Base-by-base conservation (phyloP, 92 coral and sea anemone species). In the Porites divaricata region DNA sequence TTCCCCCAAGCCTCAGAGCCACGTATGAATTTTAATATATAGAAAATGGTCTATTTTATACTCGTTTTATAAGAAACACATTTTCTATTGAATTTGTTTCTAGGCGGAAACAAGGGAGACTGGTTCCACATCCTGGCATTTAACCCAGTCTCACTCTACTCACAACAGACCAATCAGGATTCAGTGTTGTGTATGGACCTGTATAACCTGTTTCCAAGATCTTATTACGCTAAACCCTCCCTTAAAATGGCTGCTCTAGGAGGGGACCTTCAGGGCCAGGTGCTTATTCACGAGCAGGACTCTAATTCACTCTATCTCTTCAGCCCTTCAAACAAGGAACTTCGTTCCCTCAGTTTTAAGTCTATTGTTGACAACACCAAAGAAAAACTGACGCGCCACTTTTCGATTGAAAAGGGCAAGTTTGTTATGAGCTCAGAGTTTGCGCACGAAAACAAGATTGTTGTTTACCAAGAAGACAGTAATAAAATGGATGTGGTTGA, bases 81-180 rank as follows among this genome's bases (percentile, higher is more conserved):
- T 35, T 35, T 26, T 7, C 14, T 67, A 67, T 68, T 45, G 2
- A 67, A 54, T 54, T 81, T 58, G 41, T 1, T 64, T 67, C 67
- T 7, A 96, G 99, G 98, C 56, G 95, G 87, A 72, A 85, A 70
- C 28, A 89, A 90, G 23, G 98, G 99, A 25, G 99, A 96, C 88
- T 96, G 99, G 99, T 80, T 96, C 59, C 98, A 96, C 80, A 76
- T 88, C 69, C 85, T 93, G 79, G 93, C 99, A 25, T 81, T 92
- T 22, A 93, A 89, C 83, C 99, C 99, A 13, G 91, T 96, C 52
- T 92, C 96, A 0, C 95, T 95, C 75, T 88, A 91, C 77, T 96
- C 99, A 7, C 87, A 86, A 79, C 98, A 96, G 80, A 74, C 95
- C 73, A 95, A 88, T 84, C 95, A 96, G 75, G 95, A 96, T 87